Base-by-base conservation (phyloP, 2,888 invertebrate genomes). In the Caenorhabditis doughertyi region DNA sequence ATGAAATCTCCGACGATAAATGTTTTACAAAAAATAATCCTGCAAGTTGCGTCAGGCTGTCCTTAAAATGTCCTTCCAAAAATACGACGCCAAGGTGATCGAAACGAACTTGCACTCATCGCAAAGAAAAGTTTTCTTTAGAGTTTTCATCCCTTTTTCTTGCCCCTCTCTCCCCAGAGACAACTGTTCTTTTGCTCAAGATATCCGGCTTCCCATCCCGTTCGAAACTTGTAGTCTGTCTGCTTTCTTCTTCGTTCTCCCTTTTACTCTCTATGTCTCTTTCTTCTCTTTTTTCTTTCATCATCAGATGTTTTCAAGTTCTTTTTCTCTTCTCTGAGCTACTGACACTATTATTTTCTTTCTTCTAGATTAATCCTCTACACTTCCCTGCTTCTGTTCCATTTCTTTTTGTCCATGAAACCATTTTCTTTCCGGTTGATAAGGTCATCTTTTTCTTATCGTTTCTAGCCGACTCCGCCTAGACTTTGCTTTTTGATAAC, bases 241-340 rank as follows among this genome's bases (percentile, higher is more conserved):
- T 73, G 3, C 49, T 68, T 79, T 18, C 42, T 60, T 42, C 71
- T 44, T 35, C 55, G 47, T 51, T 42, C 65, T 21, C 32, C 53
- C 53, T 79, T 3, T 16, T 47, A 47, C 25, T 21, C 51, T 79
- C 79, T 79, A 62, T 21, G 70, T 62, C 76, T 79, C 70, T 27
- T 62, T 44, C 39, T 3, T 21, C 39, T 62, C 76, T 79, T 64
- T 27, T 62, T 44, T 49, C 13, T 21, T 51, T 47, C 35, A 35
- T 47, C 70, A 55, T 70, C 79, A 64, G 70, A 79, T 71, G 71
- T 77, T 77, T 77, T 70, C 73, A 73, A 73, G 73, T 64, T 64
- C 42, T 55, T 42, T 39, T 55, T 44, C 35, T 49, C 39, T 39
- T 49, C 39, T 49, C 55, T 55, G 64, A 47, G 58, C 76, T 76